Percentiles rank a stretch among this genome's conserved stretches.
Evolutionary conservation across 2,113 vertebrate species (phyloP).

Genomic region (Lichenostomus cassidix): DNA sequence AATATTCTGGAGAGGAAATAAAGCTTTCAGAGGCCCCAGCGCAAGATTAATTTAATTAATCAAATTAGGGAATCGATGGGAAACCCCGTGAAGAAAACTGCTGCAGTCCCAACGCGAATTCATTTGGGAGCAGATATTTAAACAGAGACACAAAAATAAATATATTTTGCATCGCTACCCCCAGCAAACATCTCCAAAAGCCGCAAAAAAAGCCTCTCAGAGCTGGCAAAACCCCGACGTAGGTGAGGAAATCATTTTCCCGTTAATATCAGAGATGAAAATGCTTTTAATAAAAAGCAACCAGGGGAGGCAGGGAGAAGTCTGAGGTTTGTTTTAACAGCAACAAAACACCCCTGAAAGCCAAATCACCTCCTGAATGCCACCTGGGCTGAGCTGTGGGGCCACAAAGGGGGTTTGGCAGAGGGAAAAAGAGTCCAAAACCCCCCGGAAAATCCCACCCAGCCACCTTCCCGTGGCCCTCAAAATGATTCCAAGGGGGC

Average conservation of each 20-base stretch:
- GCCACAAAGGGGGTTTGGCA: accelerated
- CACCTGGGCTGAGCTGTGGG: accelerated
- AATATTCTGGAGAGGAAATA: neutral
- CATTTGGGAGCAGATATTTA: neutral
- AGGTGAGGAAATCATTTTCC: neutral
- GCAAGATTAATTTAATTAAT: neutral
- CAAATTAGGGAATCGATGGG: neutral
- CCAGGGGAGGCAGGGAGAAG: neutral
- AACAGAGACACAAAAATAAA: neutral
- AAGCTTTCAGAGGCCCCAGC: neutral
- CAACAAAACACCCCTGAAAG: accelerated
- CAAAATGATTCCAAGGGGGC: accelerated
- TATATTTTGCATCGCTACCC: neutral
- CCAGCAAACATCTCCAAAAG: neutral
- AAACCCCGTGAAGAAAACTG: neutral
- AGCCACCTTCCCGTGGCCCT: accelerated
- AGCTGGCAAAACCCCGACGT: accelerated
- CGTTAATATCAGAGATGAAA: neutral
- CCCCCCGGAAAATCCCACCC: neutral
- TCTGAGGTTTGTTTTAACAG: neutral
- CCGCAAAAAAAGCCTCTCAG: neutral
- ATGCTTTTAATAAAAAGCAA: neutral
- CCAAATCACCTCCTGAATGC: neutral
- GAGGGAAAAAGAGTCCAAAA: neutral
- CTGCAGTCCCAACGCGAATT: neutral